phyloP scores from a whole-genome alignment of 2,113 vertebrate species.

The Zapus hudsonius region DNA sequence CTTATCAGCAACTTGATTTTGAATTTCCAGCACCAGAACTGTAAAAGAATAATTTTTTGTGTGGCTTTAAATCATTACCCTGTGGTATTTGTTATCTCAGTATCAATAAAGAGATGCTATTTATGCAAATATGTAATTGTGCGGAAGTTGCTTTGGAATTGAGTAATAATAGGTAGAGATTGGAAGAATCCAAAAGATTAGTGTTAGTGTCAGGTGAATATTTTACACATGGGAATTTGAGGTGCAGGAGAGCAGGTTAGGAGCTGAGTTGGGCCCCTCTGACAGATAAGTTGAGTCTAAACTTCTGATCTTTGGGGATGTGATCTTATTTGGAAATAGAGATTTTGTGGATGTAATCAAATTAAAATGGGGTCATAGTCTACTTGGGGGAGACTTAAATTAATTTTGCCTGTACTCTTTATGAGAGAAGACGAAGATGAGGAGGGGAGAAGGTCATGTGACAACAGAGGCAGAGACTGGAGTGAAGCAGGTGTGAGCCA shows the following conservation, averaged over 20 bases:
- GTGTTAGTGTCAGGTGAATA: not conserved
- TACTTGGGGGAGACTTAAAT: no score
- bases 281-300: not conserved
- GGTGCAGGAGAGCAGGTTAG: not conserved
- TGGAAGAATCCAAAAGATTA: not conserved
- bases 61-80: not conserved
- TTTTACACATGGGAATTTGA: not conserved
- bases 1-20: no score
- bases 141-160: not conserved
- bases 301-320: not conserved
- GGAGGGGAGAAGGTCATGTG: not conserved
- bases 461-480: not conserved
- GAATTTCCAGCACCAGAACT: no score
- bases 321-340: not conserved
- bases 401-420: not conserved
- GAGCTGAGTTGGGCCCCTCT: not conserved
- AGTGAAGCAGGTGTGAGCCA: not conserved
- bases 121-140: not conserved
- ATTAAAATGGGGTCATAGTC: not conserved
- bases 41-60: not conserved
- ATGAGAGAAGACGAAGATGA: not conserved
- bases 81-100: not conserved
- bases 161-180: not conserved
- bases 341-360: not conserved
- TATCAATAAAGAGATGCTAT: not conserved